Conservation (phyloP, 2,113 vertebrate species). For the Syrmaticus mikado region DNA sequence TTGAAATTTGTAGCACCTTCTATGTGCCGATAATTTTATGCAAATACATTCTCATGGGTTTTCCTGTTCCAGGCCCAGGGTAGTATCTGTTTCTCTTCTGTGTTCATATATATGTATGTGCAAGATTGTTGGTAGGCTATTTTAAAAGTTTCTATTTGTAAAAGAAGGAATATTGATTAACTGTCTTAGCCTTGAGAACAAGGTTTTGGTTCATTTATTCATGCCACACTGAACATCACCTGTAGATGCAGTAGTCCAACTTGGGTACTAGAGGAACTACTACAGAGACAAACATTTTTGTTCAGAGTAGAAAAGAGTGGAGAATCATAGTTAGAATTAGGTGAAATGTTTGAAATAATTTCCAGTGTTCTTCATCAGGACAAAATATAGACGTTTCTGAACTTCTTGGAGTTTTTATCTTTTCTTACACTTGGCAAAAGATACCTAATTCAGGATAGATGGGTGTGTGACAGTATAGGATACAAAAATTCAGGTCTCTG, state of each 20-base stretch:
- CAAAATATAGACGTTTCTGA: background rate
- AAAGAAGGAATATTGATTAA: background rate
- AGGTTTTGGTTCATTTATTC: background rate
- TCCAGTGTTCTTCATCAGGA: background rate
- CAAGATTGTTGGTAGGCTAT: background rate
- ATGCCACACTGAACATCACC: background rate
- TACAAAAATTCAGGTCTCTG: background rate
- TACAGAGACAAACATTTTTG: background rate
- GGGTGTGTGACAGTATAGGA: background rate
- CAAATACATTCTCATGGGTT: background rate
- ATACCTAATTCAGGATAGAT: background rate
- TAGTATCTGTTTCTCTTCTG: background rate
- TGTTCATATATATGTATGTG: background rate
- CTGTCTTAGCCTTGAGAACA: background rate
- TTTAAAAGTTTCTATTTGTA: background rate
- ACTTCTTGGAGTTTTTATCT: background rate
- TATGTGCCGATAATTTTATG: background rate
- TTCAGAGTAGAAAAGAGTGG: background rate
- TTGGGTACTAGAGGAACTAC: background rate
- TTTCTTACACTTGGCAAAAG: background rate
- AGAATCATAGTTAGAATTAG: background rate
- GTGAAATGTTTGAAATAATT: too few relatives aligned
- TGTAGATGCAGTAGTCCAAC: background rate
- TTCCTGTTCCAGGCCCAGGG: background rate
- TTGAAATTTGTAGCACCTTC: background rate